Evolutionary conservation across 2,797 vertebrate species (phyloP).

Genomic region (Neopelma chrysocephalum): DNA sequence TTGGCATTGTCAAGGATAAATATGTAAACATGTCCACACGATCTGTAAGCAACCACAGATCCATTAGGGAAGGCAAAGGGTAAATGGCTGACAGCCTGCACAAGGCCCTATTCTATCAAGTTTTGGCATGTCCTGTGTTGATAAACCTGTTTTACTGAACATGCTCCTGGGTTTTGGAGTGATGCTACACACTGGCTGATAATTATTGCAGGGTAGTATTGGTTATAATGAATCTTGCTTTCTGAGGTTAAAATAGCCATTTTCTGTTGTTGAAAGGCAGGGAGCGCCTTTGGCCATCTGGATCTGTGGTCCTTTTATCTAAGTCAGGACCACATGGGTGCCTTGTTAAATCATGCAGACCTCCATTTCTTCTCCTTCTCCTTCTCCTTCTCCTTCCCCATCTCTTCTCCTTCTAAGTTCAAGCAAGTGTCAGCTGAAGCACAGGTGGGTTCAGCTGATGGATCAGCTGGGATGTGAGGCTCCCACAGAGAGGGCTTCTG

Average conservation of each 20-base stretch:
- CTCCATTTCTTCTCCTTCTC: neutral
- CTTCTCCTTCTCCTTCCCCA: fast-evolving
- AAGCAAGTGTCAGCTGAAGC: neutral
- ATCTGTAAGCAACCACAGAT: constrained; percentile 8
- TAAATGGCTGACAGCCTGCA: constrained; percentile 2
- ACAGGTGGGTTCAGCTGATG: neutral
- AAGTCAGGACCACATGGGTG: neutral
- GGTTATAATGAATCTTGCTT: fast-evolving
- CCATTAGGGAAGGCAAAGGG: constrained; percentile 10
- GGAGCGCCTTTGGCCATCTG: neutral
- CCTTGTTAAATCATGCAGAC: neutral
- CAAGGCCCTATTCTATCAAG: neutral
- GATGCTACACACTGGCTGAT: neutral
- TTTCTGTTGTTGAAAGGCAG: neutral
- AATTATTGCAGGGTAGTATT: neutral
- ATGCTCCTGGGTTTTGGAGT: neutral
- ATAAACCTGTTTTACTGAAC: constrained; percentile 45
- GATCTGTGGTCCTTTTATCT: neutral
- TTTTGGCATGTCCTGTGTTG: neutral
- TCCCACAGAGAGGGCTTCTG: neutral
- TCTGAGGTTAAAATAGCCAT: neutral
- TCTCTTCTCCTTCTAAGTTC: neutral
- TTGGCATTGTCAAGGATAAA: constrained; percentile 3
- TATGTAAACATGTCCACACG: neutral
- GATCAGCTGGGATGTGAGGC: neutral